phyloP scores from a whole-genome alignment of 2,888 invertebrate species.

The Drosophila yooni region DNA sequence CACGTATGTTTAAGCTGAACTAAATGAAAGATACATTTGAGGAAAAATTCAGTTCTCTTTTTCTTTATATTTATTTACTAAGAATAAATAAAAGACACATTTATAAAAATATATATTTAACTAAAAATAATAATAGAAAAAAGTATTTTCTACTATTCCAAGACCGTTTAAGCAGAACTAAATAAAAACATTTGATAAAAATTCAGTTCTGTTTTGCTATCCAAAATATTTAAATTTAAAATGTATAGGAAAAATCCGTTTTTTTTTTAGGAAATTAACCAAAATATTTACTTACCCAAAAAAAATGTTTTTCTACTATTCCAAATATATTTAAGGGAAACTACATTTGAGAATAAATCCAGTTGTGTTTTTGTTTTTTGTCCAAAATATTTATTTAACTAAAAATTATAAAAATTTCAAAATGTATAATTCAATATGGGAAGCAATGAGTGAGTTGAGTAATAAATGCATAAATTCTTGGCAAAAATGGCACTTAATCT shows the following conservation, averaged over 20 bases:
- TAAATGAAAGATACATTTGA: constrained; percentile 41
- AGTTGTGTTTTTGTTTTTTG: background rate
- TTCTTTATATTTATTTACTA: no score
- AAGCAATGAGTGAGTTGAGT: constrained; percentile 15
- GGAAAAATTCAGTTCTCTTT: no score
- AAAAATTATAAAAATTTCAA: background rate
- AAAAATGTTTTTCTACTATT: constrained; percentile 32
- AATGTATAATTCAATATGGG: constrained; percentile 2
- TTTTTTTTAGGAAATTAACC: background rate
- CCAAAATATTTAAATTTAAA: no score
- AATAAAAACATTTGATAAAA: no score
- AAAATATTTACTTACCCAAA: background rate
- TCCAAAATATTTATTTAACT: constrained; percentile 4
- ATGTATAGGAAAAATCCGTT: no score
- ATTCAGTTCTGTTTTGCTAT: no score
- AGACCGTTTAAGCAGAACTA: no score
- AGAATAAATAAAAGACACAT: no score
- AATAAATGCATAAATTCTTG: constrained; percentile 41
- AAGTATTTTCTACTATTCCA: no score
- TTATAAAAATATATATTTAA: no score
- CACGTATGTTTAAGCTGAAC: constrained; percentile 10
- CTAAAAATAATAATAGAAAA: no score
- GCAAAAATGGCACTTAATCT: constrained; percentile 45
- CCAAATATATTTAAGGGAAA: constrained; percentile 10
- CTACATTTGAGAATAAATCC: constrained; percentile 2